Percentiles rank a stretch among this genome's conserved stretches.
These are phyloP conservation scores for Neodiprion fabricii DNA, from an alignment of 1,140 invertebrate species.

Conservation along the genomic window DNA sequence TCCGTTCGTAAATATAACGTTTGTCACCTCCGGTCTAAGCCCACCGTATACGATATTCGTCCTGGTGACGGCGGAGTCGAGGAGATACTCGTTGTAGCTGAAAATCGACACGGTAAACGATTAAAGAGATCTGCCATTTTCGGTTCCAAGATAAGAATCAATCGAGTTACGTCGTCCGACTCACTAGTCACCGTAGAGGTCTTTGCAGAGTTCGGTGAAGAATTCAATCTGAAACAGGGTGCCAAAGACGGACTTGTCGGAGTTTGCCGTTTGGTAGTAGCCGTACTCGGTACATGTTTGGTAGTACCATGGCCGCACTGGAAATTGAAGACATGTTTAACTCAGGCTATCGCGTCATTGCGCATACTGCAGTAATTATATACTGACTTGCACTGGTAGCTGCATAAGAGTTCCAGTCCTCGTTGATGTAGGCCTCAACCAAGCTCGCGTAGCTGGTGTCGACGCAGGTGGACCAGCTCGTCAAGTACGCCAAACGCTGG, in stretches of 20 bases:
- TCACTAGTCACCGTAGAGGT: constrained; percentile 68
- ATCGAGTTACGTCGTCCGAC: constrained; percentile 18
- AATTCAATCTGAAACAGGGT: constrained; percentile 65
- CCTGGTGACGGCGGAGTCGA: constrained; percentile 59
- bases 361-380: not conserved
- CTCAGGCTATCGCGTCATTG: not conserved
- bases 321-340: constrained; percentile 26
- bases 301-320: constrained; percentile 77
- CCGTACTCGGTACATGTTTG: constrained; percentile 88
- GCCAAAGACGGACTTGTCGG: constrained; percentile 70
- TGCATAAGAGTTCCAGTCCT: constrained; percentile 22
- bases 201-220: constrained; percentile 71
- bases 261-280: constrained; percentile 78
- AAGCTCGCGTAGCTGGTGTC: constrained; percentile 33
- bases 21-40: constrained; percentile 62
- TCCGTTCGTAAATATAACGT: constrained; percentile 72
- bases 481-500: constrained; percentile 36
- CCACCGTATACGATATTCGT: constrained; percentile 71
- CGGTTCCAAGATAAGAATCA: not conserved
- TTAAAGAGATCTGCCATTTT: not conserved
- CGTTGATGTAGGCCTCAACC: constrained; percentile 14
- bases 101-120: constrained; percentile 20
- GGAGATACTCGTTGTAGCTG: constrained; percentile 60
- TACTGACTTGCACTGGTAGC: constrained; percentile 22
- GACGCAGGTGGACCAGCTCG: not conserved